A percentile compares a stretch with the other conserved stretches of the same genome.
Conservation (phyloP, 2,113 vertebrate species). For the Mesoclemmys tuberculata region DNA sequence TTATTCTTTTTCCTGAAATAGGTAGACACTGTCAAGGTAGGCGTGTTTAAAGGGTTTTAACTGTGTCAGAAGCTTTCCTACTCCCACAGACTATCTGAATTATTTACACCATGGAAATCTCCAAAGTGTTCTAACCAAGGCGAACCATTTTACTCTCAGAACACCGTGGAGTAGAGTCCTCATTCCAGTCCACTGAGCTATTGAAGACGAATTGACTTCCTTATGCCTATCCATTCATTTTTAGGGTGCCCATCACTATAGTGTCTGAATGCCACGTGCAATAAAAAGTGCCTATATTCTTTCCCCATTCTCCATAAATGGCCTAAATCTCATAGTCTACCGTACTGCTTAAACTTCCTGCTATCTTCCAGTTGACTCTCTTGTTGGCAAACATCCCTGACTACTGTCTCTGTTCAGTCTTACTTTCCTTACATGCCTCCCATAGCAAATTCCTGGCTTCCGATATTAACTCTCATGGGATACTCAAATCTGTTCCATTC, state of each 20-base stretch:
- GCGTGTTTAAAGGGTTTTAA: conserved; percentile 11
- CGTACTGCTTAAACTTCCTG: neutral
- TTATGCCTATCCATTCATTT: neutral
- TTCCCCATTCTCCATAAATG: neutral
- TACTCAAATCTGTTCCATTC: accelerated
- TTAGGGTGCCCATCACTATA: neutral
- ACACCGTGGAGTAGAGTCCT: neutral
- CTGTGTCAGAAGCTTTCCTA: neutral
- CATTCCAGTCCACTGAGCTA: neutral
- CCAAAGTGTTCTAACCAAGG: neutral
- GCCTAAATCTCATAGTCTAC: neutral
- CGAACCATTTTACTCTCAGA: neutral
- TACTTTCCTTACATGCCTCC: neutral
- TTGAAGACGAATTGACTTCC: neutral
- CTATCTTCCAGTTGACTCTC: neutral
- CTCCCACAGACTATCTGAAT: neutral
- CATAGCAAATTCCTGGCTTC: neutral
- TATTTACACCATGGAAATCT: conserved; percentile 1
- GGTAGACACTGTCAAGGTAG: neutral
- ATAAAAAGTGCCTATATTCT: neutral
- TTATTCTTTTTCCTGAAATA: neutral
- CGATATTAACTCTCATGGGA: neutral
- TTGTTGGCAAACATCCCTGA: accelerated
- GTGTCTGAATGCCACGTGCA: neutral
- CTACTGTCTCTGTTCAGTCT: neutral